Evolutionary conservation across 2,888 invertebrate genomes (phyloP), one percentile per base, ranked within the genome.

Genomic region (Lissocephala sabroskyi): DNA sequence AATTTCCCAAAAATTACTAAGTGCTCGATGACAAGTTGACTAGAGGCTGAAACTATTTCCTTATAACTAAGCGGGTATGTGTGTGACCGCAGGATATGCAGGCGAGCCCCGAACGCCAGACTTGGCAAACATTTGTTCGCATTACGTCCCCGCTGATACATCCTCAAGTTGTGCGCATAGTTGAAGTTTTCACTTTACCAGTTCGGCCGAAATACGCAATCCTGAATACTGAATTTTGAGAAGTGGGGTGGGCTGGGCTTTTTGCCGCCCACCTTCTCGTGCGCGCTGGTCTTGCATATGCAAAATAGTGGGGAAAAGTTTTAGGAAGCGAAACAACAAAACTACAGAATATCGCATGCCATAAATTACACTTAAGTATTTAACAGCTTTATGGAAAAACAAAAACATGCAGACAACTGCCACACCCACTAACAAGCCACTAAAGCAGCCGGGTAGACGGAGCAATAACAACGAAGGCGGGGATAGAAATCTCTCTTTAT

Each of bases 261-360:
- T 61, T 62, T 49, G 53, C 43, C 43, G 53, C 47, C 47, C 45
- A 35, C 23, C 7, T 23, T 14, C 30, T 41, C n/a, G 16, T n/a
- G 9, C 17, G 17, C 36, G 37, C 29, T 33, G 26, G 26, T 33
- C 32, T 6, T 33, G 29, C 58, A 64, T 66, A 75, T 75, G 75
- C 56, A 75, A 75, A 70, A 75, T 59, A n/a, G n/a, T n/a, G n/a
- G 3, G 23, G 7, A 23, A 23, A 23, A 7, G 3, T 74, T 70
- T 70, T 55, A 45, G 57, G 59, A 56, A 70, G 66, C 68, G 74
- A 70, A 75, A 74, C 75, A 70, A 52, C 61, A 57, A 52, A 61
- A 65, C 66, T n/a, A n/a, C n/a, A n/a, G n/a, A 70, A 75, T 66
- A 70, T 75, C 71, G 75, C 75, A 71, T 75, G 70, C 70, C 75